phyloP scores from a whole-genome alignment of 2,797 vertebrate genomes.

The Alfaro cultratus region DNA sequence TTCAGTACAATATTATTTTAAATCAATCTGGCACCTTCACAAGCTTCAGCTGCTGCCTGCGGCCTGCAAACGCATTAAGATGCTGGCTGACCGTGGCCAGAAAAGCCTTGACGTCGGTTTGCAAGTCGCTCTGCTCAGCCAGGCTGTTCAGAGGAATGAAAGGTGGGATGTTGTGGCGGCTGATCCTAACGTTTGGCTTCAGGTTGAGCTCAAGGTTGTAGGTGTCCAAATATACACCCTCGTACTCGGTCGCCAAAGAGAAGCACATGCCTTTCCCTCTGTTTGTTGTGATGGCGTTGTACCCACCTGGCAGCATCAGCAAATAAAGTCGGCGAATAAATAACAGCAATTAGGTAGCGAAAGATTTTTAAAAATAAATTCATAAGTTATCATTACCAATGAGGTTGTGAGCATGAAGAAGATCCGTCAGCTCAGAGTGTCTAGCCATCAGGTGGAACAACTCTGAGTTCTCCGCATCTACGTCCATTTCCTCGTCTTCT shows the following conservation, averaged over 20 bases:
- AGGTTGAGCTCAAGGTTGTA: slow-evolving; percentile 86
- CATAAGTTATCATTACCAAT: slow-evolving; percentile 77
- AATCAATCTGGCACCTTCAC: slow-evolving; percentile 81
- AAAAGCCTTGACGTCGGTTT: slow-evolving; percentile 80
- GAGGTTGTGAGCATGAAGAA: slow-evolving; percentile 81
- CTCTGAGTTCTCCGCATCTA: slow-evolving; percentile 39
- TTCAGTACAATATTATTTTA: not conserved
- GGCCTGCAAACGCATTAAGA: slow-evolving; percentile 85
- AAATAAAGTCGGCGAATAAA: not conserved
- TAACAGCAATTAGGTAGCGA: not conserved
- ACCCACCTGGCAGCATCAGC: slow-evolving; percentile 70
- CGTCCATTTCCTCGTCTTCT: slow-evolving; percentile 45
- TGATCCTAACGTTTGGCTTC: slow-evolving; percentile 73
- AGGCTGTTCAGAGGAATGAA: slow-evolving; percentile 87
- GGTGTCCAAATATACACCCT: slow-evolving; percentile 84
- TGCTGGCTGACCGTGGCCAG: slow-evolving; percentile 78
- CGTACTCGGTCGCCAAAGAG: slow-evolving; percentile 83
- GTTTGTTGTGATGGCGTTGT: slow-evolving; percentile 64
- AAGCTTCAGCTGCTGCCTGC: slow-evolving; percentile 86
- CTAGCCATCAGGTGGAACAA: slow-evolving; percentile 73
- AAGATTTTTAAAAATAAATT: not conserved
- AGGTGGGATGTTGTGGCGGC: slow-evolving; percentile 84
- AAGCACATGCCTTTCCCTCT: slow-evolving; percentile 78
- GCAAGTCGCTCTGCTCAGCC: slow-evolving; percentile 70
- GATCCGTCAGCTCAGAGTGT: slow-evolving; percentile 71